Percentiles rank a stretch among this genome's conserved stretches.
phyloP scores from a whole-genome alignment of 2,888 invertebrate species.

The Hyppa rectilinea region DNA sequence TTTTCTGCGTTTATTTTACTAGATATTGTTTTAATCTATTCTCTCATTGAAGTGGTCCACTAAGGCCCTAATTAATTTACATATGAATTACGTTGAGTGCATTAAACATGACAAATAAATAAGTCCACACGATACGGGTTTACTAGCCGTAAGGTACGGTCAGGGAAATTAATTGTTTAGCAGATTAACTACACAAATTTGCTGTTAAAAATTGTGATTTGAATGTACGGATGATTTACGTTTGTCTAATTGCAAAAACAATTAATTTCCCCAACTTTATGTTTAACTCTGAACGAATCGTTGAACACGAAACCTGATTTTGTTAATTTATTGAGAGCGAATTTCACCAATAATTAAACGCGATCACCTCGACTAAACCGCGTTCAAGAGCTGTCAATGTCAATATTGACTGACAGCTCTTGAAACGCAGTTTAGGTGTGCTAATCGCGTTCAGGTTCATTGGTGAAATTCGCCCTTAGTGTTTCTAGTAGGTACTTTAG shows the following conservation, averaged over 20 bases:
- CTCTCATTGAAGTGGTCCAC: constrained; percentile 45
- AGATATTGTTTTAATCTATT: constrained; percentile 3
- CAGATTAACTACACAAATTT: neutral
- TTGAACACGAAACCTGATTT: neutral
- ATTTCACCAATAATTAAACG: too few species aligned
- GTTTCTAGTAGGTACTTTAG: neutral
- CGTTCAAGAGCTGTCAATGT: too few species aligned
- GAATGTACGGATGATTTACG: neutral
- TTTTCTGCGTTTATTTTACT: neutral
- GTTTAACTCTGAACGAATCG: neutral
- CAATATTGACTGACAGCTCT: too few species aligned
- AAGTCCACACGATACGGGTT: constrained; percentile 29
- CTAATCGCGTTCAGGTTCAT: too few species aligned
- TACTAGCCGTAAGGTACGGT: neutral
- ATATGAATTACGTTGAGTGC: constrained; percentile 46
- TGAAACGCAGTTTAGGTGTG: too few species aligned
- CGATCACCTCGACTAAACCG: too few species aligned
- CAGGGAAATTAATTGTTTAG: neutral
- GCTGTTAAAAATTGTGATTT: neutral
- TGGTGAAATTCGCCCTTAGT: too few species aligned
- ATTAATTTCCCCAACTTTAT: neutral
- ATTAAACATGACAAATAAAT: constrained; percentile 22
- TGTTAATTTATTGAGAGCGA: neutral
- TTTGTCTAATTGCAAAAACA: neutral
- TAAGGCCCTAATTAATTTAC: constrained; percentile 48